Percentiles rank a stretch among this genome's conserved stretches.
Conservation (phyloP, 2,113 vertebrate species). For the Stegastes partitus region DNA sequence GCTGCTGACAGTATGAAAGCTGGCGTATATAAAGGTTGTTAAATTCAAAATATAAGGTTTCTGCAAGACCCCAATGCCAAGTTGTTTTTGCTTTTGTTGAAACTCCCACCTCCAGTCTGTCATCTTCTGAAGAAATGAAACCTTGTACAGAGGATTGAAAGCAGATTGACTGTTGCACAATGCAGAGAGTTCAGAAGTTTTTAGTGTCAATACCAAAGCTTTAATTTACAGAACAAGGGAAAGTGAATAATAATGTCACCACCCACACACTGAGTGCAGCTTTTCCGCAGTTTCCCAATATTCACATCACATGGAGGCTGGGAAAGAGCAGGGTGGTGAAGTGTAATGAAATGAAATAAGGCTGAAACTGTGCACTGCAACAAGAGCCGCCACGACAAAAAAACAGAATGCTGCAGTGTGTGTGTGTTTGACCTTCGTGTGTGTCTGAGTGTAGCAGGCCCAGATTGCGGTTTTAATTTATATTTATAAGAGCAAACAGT, state of each 20-base stretch:
- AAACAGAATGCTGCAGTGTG: slow-evolving; percentile 36
- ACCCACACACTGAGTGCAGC: slow-evolving; percentile 51
- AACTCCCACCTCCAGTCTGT: slow-evolving; percentile 55
- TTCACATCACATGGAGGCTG: slow-evolving; percentile 36
- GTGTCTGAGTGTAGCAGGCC: slow-evolving; percentile 33
- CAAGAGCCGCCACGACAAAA: slow-evolving; percentile 39
- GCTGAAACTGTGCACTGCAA: slow-evolving; percentile 42
- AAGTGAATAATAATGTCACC: slow-evolving; percentile 65
- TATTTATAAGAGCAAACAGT: slow-evolving; percentile 9
- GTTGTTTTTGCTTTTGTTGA: slow-evolving; percentile 67
- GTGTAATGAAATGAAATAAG: slow-evolving; percentile 62
- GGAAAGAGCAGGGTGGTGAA: slow-evolving; percentile 62
- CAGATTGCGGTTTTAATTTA: slow-evolving; percentile 22
- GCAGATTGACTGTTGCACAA: slow-evolving; percentile 66
- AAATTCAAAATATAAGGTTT: slow-evolving; percentile 58
- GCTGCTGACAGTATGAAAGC: slow-evolving; percentile 67
- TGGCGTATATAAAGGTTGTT: slow-evolving; percentile 52
- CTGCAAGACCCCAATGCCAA: slow-evolving; percentile 38
- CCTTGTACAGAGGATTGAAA: slow-evolving; percentile 47
- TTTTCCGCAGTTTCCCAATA: slow-evolving; percentile 54
- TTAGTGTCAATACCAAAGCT: slow-evolving; percentile 69
- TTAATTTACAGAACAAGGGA: slow-evolving; percentile 74
- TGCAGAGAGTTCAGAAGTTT: slow-evolving; percentile 60
- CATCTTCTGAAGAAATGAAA: slow-evolving; percentile 61
- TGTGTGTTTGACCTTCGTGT: slow-evolving; percentile 21